phyloP scores from a whole-genome alignment of 2,888 invertebrate genomes.

The Anorthoa munda region DNA sequence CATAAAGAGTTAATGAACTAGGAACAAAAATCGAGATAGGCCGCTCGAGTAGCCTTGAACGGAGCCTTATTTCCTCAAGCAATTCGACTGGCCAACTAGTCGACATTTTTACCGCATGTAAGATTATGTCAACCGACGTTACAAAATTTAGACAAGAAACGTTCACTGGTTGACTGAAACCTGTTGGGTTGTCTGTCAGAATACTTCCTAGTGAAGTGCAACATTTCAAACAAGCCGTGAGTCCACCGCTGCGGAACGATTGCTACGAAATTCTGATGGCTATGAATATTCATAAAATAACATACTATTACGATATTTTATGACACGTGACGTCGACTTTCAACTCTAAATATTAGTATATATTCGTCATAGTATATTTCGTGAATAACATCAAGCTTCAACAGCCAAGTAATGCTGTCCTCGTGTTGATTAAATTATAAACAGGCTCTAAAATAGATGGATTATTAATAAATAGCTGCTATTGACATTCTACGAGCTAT shows the following conservation, averaged over 20 bases:
- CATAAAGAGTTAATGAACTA: constrained; percentile 46
- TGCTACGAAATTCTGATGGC: constrained; percentile 40
- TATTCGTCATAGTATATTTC: constrained; percentile 21
- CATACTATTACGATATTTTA: constrained; percentile 49
- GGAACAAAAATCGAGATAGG: constrained; percentile 36
- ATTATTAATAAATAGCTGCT: constrained; percentile 34
- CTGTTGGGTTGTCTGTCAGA: constrained; percentile 67
- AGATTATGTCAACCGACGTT: constrained; percentile 74
- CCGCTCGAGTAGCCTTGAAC: constrained; percentile 49
- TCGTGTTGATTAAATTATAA: constrained; percentile 39
- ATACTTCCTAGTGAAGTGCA: constrained; percentile 70
- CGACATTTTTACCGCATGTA: constrained; percentile 62
- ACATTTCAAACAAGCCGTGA: constrained; percentile 72
- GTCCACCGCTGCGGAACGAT: constrained; percentile 61
- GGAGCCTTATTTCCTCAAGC: constrained; percentile 45
- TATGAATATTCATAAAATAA: constrained; percentile 65
- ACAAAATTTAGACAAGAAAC: constrained; percentile 68
- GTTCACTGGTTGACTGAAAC: constrained; percentile 64
- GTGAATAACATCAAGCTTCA: constrained; percentile 20
- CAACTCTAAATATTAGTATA: constrained; percentile 20
- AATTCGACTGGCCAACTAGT: constrained; percentile 51
- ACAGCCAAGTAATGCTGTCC: constrained; percentile 18
- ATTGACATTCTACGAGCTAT: constrained; percentile 29
- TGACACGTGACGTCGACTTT: constrained; percentile 54
- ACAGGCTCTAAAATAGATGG: constrained; percentile 40